Conservation (phyloP, 2,888 invertebrate species). For the Catocala sponsa region DNA sequence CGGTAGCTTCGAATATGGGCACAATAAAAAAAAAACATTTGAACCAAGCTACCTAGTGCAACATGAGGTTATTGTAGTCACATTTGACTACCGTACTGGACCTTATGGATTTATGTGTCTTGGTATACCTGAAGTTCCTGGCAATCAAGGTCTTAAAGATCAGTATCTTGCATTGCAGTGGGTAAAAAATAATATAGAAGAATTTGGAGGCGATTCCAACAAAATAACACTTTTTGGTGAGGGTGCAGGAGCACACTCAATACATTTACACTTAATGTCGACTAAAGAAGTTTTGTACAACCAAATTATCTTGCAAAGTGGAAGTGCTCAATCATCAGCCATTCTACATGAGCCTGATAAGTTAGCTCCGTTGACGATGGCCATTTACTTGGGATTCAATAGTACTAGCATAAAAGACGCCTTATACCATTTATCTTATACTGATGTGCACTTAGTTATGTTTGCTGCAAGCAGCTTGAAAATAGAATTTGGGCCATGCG, state of each 20-base stretch:
- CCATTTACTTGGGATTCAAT: constrained; percentile 15
- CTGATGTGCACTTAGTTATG: constrained; percentile 9
- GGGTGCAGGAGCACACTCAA: constrained; percentile 43
- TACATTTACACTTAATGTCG: constrained; percentile 3
- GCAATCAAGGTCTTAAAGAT: constrained; percentile 57
- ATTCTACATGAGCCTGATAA: constrained; percentile 1
- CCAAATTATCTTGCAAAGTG: constrained; percentile 32
- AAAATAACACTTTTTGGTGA: constrained; percentile 49
- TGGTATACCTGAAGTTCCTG: constrained; percentile 46
- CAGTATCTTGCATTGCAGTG: constrained; percentile 48
- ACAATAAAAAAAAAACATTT: constrained; percentile 2
- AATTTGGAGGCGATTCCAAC: constrained; percentile 48
- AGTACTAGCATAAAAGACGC: constrained; percentile 12
- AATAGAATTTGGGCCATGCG: constrained; percentile 11
- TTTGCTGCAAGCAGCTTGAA: constrained; percentile 2
- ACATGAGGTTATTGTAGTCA: constrained; percentile 47
- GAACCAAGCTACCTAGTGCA: constrained; percentile 8
- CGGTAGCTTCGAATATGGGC: background rate
- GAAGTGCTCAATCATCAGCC: constrained; percentile 1
- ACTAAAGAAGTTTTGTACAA: constrained; percentile 28
- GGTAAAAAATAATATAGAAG: constrained; percentile 49
- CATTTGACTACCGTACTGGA: constrained; percentile 52
- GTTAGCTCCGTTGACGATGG: constrained; percentile 8
- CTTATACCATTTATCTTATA: constrained; percentile 4
- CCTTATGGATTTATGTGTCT: constrained; percentile 53